Conservation (phyloP, 2,797 vertebrate genomes). For the Ptychobarbus kaznakovi region DNA sequence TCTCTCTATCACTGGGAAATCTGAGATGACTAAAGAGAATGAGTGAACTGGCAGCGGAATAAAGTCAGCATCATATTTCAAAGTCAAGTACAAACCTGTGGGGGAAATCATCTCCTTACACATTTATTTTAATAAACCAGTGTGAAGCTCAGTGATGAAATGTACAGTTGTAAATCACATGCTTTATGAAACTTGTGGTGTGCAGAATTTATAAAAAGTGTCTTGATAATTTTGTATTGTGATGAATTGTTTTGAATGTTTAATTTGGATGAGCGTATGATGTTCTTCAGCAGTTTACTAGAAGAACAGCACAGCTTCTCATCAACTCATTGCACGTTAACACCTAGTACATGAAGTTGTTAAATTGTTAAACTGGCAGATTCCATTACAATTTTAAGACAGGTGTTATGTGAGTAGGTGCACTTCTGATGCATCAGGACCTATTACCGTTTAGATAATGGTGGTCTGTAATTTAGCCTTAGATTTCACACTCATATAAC, state of each 20-base stretch:
- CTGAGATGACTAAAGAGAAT: conserved; percentile 37
- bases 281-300: neutral
- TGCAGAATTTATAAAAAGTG: conserved; percentile 1
- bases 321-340: neutral
- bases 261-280: neutral
- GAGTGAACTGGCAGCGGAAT: conserved; percentile 16
- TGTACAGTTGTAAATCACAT: conserved; percentile 6
- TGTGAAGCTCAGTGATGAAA: conserved; percentile 7
- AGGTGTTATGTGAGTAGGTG: neutral
- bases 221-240: conserved; percentile 6
- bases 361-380: neutral
- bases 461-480: neutral
- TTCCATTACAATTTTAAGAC: neutral
- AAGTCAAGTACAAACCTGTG: conserved; percentile 34
- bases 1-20: neutral
- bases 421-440: neutral
- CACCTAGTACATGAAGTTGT: too few relatives aligned
- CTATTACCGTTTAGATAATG: neutral
- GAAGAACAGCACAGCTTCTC: neutral
- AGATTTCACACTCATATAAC: neutral
- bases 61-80: conserved; percentile 27
- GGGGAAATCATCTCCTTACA: conserved; percentile 32
- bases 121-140: conserved; percentile 34
- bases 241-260: conserved; percentile 25
- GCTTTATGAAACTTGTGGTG: conserved; percentile 21